phyloP scores from a whole-genome alignment of 1,140 invertebrate species.

The Ptiloglossa arizonensis region DNA sequence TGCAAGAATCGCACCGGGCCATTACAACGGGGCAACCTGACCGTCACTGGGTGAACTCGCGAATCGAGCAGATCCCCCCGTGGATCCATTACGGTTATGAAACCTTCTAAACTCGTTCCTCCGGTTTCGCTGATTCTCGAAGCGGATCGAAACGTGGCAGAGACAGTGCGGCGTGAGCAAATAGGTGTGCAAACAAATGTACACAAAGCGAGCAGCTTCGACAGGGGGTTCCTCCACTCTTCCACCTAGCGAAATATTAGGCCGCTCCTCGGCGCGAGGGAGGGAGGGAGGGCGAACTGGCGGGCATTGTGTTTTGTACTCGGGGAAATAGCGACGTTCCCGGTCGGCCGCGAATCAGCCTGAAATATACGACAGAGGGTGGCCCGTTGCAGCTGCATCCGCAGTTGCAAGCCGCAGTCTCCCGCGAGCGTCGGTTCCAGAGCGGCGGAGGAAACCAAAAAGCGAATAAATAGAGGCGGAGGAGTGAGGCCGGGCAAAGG shows the following conservation, averaged over 20 bases:
- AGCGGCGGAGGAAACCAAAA: constrained; percentile 31
- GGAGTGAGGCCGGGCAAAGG: constrained; percentile 29
- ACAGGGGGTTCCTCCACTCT: constrained; percentile 36
- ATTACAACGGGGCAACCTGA: neutral
- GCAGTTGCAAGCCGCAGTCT: constrained; percentile 48
- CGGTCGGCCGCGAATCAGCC: constrained; percentile 58
- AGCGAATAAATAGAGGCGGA: constrained; percentile 46
- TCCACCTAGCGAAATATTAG: constrained; percentile 70
- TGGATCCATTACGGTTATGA: constrained; percentile 60
- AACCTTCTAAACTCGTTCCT: constrained; percentile 43
- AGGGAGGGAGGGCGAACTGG: no score
- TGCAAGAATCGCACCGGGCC: no score
- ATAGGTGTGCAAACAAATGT: constrained; percentile 35
- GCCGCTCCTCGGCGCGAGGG: constrained; percentile 51
- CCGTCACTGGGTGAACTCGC: neutral
- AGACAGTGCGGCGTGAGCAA: neutral
- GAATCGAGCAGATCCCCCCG: neutral
- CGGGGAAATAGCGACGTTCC: constrained; percentile 56
- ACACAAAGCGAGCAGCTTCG: constrained; percentile 43
- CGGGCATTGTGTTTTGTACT: constrained; percentile 70
- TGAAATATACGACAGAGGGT: constrained; percentile 57
- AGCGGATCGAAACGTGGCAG: neutral
- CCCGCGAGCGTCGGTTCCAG: constrained; percentile 22
- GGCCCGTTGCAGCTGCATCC: constrained; percentile 54
- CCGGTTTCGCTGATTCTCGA: neutral